phyloP scores from a whole-genome alignment of 1,140 invertebrate species.

The Nebria ingens region DNA sequence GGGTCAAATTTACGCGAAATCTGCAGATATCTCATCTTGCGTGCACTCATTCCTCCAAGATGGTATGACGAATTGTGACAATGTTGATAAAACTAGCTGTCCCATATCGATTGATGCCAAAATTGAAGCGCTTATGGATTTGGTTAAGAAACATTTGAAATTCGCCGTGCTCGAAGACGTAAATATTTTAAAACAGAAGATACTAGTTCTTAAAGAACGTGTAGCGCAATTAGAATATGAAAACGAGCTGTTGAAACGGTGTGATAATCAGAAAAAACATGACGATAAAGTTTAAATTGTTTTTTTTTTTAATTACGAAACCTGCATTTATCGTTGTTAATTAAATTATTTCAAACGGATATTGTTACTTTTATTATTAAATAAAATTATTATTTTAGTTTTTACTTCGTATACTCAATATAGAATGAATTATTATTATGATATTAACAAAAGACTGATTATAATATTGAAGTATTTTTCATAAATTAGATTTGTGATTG shows the following conservation, averaged over 20 bases:
- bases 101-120: slow-evolving; percentile 50
- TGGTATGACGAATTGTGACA: background rate
- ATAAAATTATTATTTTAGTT: too few relatives aligned
- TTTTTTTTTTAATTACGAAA: too few relatives aligned
- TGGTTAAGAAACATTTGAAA: slow-evolving; percentile 61
- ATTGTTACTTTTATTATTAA: too few relatives aligned
- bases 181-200: slow-evolving; percentile 57
- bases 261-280: background rate
- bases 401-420: too few relatives aligned
- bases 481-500: too few relatives aligned
- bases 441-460: too few relatives aligned
- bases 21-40: background rate
- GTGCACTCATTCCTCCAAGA: background rate
- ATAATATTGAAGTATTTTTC: too few relatives aligned
- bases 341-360: too few relatives aligned
- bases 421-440: too few relatives aligned
- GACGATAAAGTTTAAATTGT: background rate
- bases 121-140: slow-evolving; percentile 61
- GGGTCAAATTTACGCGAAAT: too few relatives aligned
- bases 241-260: slow-evolving; percentile 37
- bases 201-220: slow-evolving; percentile 49
- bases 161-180: slow-evolving; percentile 60
- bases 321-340: too few relatives aligned
- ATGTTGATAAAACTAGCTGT: background rate
- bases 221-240: slow-evolving; percentile 50